These are phyloP conservation scores for Ochlodes sylvanus DNA, from an alignment of 2,888 invertebrate species.

Conservation along the genomic window DNA sequence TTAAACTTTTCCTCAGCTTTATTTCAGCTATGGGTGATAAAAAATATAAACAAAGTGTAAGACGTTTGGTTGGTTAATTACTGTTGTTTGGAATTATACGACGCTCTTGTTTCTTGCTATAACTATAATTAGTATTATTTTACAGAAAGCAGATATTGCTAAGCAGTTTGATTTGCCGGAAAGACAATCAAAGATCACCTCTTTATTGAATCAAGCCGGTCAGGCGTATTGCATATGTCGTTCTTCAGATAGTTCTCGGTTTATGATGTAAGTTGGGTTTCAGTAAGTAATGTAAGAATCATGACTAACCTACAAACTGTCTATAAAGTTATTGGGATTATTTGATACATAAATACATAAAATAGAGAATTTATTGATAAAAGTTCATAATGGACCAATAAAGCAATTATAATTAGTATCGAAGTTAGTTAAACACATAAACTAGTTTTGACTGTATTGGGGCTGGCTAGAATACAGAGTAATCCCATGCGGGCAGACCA, in stretches of 20 bases:
- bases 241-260: slow-evolving; percentile 96
- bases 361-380: too few relatives aligned
- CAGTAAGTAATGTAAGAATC: neutral
- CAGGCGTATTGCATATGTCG: slow-evolving; percentile 98
- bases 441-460: too few relatives aligned
- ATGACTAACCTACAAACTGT: too few relatives aligned
- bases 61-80: slow-evolving; percentile 45
- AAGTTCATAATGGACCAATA: too few relatives aligned
- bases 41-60: slow-evolving; percentile 75
- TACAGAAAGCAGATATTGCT: slow-evolving; percentile 94
- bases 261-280: slow-evolving; percentile 93
- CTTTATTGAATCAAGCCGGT: slow-evolving; percentile 94
- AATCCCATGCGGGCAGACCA: too few relatives aligned
- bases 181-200: slow-evolving; percentile 95
- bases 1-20: too few relatives aligned
- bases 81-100: neutral
- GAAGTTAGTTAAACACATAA: too few relatives aligned
- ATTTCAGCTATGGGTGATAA: slow-evolving; percentile 66
- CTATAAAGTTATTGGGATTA: too few relatives aligned
- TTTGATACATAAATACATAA: too few relatives aligned
- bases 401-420: too few relatives aligned
- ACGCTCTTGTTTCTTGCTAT: too few relatives aligned
- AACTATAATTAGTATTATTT: slow-evolving; percentile 36
- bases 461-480: too few relatives aligned
- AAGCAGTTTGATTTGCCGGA: slow-evolving; percentile 95